phyloP scores from a whole-genome alignment of 2,797 vertebrate species.

The Carapus acus region DNA sequence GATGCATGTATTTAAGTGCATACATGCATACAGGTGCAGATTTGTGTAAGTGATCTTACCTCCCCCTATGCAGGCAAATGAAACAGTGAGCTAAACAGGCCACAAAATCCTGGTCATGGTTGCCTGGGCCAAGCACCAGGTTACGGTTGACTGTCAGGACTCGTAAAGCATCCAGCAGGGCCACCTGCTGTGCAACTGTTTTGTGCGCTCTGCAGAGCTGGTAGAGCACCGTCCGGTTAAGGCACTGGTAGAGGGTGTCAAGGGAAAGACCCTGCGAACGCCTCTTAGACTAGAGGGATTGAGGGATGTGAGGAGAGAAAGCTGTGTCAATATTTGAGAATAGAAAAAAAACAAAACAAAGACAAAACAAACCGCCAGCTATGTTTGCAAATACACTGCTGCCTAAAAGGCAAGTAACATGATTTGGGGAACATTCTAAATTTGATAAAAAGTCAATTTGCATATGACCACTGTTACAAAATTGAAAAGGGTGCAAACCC shows the following conservation, averaged over 20 bases:
- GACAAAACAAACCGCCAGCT: too few relatives aligned
- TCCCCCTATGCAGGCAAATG: conserved; percentile 90
- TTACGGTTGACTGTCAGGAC: conserved; percentile 95
- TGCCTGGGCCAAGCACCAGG: conserved; percentile 92
- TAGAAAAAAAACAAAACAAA: too few relatives aligned
- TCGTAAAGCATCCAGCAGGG: conserved; percentile 88
- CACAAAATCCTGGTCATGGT: conserved; percentile 98
- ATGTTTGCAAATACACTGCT: too few relatives aligned
- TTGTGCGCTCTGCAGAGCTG: conserved; percentile 96
- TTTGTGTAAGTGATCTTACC: conserved; percentile 65
- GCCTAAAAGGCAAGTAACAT: too few relatives aligned
- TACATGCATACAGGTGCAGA: not conserved
- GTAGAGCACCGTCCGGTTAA: conserved; percentile 96
- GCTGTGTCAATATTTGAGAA: conserved; percentile 24
- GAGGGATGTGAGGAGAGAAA: not conserved
- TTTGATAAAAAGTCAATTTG: too few relatives aligned
- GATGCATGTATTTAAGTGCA: not conserved
- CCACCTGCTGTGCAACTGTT: conserved; percentile 95
- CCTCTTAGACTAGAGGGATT: conserved; percentile 81
- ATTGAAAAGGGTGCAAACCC: too few relatives aligned
- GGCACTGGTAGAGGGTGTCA: conserved; percentile 93
- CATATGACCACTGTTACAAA: too few relatives aligned
- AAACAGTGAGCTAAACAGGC: conserved; percentile 95
- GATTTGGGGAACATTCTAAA: too few relatives aligned
- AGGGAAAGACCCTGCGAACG: conserved; percentile 92